Base-by-base conservation (phyloP, 2,888 invertebrate genomes). In the Omphaloscelis lunosa region DNA sequence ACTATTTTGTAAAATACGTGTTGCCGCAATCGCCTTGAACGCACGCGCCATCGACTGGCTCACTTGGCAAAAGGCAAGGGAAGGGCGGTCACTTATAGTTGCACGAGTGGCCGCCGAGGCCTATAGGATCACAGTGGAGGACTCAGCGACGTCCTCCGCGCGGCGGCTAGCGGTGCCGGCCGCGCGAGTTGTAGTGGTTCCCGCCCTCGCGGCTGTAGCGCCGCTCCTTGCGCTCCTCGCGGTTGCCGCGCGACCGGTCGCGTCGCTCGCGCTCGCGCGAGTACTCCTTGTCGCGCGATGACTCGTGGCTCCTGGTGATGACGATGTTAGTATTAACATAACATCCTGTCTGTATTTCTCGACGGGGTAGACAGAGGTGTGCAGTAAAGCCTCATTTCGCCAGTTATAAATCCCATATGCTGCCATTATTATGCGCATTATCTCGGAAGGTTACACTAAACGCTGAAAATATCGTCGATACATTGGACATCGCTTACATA, bases 191-290 rank as follows among this genome's bases (percentile, higher is more conserved):
- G 93, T 94, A 94, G 84, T 94, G 93, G 87, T 91, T 93, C 9
- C 92, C 92, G 51, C 89, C 89, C 23, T 96, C 96, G 85, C 96
- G 95, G 71, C 95, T 96, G 94, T 96, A 95, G 58, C 96, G 94
- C 8, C 96, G 94, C 86, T 95, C 95, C 86, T 95, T 95, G 77
- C 94, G 92, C 23, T 94, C 95, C 72, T 91, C 93, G 48, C 94
- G 94, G 51, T 80, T 88, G 72, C 94, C 94, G 73, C 95, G 94
- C 29, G 95, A 91, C 59, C 93, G 82, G 68, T 95, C 95, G 72
- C 95, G 93, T 0, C 95, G 90, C 39, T 95, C 95, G 17, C 95
- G 93, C 34, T 96, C 96, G n/a, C 96, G 93, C 8, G 92, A 87
- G 85, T 92, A 90, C 75, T 96, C 96, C 77, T 96, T 96, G 65